These are phyloP conservation scores for Vireo altiloquus DNA, from an alignment of 2,113 vertebrate genomes.

Conservation along the genomic window DNA sequence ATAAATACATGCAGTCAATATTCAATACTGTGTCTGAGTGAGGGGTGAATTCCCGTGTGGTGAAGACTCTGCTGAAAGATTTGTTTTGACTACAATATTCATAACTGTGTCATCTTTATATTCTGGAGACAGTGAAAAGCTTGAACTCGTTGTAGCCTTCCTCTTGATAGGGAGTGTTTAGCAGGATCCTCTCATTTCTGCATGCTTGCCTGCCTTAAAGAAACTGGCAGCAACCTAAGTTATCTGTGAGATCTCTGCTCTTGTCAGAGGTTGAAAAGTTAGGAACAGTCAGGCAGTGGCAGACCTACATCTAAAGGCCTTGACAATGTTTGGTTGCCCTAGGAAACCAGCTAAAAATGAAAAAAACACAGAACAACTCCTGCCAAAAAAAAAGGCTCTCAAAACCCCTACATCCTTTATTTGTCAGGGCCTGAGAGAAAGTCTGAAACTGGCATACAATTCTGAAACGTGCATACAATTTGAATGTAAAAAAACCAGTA, in stretches of 20 bases:
- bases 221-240: neutral
- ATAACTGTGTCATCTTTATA: neutral
- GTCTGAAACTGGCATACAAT: neutral
- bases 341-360: neutral
- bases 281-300: neutral
- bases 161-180: neutral
- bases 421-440: neutral
- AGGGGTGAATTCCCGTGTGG: neutral
- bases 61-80: neutral
- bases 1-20: neutral
- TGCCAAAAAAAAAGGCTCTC: neutral
- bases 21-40: accelerated
- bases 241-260: neutral
- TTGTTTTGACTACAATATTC: neutral
- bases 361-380: neutral
- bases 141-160: neutral
- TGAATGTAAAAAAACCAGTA: neutral
- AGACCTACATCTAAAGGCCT: neutral
- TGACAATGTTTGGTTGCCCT: neutral
- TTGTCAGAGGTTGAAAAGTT: neutral
- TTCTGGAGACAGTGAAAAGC: neutral
- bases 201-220: neutral
- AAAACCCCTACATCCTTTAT: neutral
- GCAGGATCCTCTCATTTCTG: neutral
- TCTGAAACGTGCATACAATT: neutral